phyloP scores from a whole-genome alignment of 2,113 vertebrate genomes.

The Micronisus gabar region DNA sequence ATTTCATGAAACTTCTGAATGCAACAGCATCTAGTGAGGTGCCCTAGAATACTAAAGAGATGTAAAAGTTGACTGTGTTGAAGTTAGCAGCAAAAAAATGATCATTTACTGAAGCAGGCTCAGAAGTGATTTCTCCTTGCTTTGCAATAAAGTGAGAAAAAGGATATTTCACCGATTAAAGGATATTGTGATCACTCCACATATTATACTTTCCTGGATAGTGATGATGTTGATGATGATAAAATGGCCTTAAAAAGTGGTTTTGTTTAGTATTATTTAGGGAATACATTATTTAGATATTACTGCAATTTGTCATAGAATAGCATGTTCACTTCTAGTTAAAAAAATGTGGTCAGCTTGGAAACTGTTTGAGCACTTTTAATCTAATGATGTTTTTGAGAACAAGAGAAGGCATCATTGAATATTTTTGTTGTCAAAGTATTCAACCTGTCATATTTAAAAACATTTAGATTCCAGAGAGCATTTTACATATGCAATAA shows the following conservation, averaged over 20 bases:
- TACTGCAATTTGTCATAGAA: neutral
- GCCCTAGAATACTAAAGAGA: neutral
- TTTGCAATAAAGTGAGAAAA: neutral
- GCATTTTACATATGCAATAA: neutral
- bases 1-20: neutral
- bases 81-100: neutral
- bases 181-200: neutral
- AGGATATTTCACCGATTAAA: neutral
- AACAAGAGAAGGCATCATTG: neutral
- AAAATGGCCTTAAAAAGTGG: neutral
- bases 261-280: neutral
- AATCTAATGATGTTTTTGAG: neutral
- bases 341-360: neutral
- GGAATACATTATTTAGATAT: neutral
- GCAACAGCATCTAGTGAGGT: neutral
- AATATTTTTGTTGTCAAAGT: neutral
- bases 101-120: neutral
- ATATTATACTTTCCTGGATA: neutral
- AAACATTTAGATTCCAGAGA: neutral
- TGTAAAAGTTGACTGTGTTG: neutral
- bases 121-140: neutral
- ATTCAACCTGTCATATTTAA: neutral
- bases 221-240: neutral
- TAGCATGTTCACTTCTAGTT: neutral
- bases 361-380: neutral